Evolutionary conservation across 2,888 invertebrate species (phyloP).

Genomic region (Diplazon laetatorius): DNA sequence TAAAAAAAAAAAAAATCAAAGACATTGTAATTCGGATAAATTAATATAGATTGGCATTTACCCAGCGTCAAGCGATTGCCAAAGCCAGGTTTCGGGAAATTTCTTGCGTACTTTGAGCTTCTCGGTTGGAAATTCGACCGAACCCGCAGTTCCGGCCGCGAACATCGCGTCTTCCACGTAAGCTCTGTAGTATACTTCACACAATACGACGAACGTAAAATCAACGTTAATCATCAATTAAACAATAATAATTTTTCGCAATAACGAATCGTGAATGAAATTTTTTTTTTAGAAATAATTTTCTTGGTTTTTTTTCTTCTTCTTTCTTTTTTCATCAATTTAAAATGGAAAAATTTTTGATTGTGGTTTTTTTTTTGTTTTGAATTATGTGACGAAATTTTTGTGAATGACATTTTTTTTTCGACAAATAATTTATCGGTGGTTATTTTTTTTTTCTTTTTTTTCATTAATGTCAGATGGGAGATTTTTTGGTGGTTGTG

Average conservation of each 20-base stretch:
- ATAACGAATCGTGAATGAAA: constrained; percentile 17
- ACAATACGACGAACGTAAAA: constrained; percentile 64
- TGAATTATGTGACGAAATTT: too few species aligned
- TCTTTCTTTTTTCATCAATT: not conserved
- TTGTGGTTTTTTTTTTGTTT: too few species aligned
- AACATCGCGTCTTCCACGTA: constrained; percentile 79
- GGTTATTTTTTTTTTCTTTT: too few species aligned
- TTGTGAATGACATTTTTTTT: too few species aligned
- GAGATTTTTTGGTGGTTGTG: too few species aligned
- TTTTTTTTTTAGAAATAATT: too few species aligned
- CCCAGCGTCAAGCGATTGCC: constrained; percentile 86
- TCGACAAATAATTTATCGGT: too few species aligned
- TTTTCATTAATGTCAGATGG: not conserved
- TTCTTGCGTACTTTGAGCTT: constrained; percentile 84
- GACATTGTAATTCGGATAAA: constrained; percentile 52
- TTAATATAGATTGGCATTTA: constrained; percentile 81
- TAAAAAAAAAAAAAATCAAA: too few species aligned
- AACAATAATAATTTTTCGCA: too few species aligned
- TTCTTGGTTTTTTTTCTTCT: too few species aligned
- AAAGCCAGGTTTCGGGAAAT: constrained; percentile 90
- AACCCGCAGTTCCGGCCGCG: constrained; percentile 71
- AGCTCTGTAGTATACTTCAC: constrained; percentile 84
- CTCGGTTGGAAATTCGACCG: constrained; percentile 74
- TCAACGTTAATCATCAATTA: constrained; percentile 38
- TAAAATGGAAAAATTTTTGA: too few species aligned